phyloP scores from a whole-genome alignment of 2,113 vertebrate genomes.

The Oryzias woworae region DNA sequence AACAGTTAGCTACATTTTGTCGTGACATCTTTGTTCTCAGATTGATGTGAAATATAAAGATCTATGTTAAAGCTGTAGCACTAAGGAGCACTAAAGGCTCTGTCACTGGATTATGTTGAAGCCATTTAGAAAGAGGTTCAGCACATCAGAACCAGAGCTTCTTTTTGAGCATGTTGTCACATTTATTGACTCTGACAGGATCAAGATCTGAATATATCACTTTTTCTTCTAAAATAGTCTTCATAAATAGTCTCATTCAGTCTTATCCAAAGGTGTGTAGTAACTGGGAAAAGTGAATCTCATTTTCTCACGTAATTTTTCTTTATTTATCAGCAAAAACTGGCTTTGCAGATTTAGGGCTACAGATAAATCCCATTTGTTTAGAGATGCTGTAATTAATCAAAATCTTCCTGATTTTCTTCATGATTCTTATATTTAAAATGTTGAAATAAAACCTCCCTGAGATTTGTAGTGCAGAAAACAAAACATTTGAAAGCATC shows the following conservation, averaged over 20 bases:
- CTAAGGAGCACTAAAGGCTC: slow-evolving; percentile 20
- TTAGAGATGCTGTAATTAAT: no score
- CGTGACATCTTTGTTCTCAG: not conserved
- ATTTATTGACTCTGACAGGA: slow-evolving; percentile 11
- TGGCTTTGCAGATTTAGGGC: no score
- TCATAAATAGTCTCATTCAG: not conserved
- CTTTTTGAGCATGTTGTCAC: slow-evolving; percentile 3
- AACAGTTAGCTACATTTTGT: slow-evolving; percentile 13
- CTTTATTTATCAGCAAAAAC: no score
- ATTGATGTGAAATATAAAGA: slow-evolving; percentile 17
- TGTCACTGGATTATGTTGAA: slow-evolving; percentile 35
- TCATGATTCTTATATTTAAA: not conserved
- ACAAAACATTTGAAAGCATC: slow-evolving; percentile 15
- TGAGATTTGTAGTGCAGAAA: slow-evolving; percentile 5
- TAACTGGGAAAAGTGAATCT: no score
- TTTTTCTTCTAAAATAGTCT: not conserved
- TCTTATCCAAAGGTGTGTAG: not conserved
- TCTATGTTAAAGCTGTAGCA: slow-evolving; percentile 10
- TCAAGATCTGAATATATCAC: not conserved
- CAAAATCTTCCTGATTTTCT: no score
- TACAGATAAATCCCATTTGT: no score
- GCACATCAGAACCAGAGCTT: slow-evolving; percentile 8
- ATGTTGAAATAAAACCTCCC: slow-evolving; percentile 22
- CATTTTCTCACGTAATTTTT: no score
- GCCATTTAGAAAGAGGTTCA: slow-evolving; percentile 25